Evolutionary conservation across 2,888 invertebrate species (phyloP).

Genomic region (Coleophora flavipennella): DNA sequence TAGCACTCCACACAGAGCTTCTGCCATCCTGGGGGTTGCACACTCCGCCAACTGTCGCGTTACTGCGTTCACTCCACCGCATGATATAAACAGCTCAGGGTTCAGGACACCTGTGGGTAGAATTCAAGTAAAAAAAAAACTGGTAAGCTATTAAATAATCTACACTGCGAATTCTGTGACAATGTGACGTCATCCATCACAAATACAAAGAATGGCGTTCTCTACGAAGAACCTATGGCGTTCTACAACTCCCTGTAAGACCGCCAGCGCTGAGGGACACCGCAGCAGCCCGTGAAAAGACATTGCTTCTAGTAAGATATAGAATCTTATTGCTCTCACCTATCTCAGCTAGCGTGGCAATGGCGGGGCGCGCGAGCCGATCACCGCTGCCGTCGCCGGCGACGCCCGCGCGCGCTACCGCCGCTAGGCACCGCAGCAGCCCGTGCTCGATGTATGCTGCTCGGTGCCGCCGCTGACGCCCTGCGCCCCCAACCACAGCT

Average conservation of each 20-base stretch:
- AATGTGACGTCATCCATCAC: too few species aligned
- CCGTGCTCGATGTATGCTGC: conserved; percentile 81
- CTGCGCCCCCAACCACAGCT: conserved; percentile 66
- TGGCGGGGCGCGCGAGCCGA: conserved; percentile 85
- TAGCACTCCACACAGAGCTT: conserved; percentile 90
- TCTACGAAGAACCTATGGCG: too few species aligned
- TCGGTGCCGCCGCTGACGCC: conserved; percentile 77
- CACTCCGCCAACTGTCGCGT: conserved; percentile 88
- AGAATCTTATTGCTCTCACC: conserved; percentile 73
- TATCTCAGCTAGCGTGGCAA: conserved; percentile 91
- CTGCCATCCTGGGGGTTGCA: conserved; percentile 90
- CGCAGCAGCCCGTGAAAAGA: too few species aligned
- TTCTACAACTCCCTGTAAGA: too few species aligned
- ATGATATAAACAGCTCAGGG: conserved; percentile 82
- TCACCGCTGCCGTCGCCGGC: conserved; percentile 82
- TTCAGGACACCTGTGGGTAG: conserved; percentile 79
- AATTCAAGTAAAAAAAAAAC: not conserved
- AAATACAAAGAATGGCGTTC: too few species aligned
- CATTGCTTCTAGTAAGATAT: too few species aligned
- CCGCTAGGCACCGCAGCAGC: conserved; percentile 84
- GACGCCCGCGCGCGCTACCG: conserved; percentile 83
- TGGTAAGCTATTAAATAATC: too few species aligned
- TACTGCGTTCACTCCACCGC: conserved; percentile 87
- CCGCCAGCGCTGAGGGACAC: too few species aligned
- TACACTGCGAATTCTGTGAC: too few species aligned